phyloP scores from a whole-genome alignment of 2,797 vertebrate genomes.

The Cryptoprocta ferox region DNA sequence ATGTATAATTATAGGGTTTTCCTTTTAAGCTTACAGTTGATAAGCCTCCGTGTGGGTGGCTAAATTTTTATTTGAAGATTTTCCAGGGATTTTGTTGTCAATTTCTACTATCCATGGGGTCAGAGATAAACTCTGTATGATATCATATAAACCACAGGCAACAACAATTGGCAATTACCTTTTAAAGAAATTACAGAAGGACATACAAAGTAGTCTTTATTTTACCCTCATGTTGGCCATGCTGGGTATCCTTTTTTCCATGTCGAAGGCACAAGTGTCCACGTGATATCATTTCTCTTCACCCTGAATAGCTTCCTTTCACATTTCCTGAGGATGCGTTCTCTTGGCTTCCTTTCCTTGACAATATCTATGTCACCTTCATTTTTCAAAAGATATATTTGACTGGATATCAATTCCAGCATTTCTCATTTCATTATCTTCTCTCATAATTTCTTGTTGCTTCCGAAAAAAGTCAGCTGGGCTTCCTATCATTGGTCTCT shows the following conservation, averaged over 20 bases:
- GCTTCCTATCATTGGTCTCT: background rate
- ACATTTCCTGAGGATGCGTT: background rate
- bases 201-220: background rate
- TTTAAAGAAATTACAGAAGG: slow-evolving; percentile 5
- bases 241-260: background rate
- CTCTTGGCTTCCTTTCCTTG: background rate
- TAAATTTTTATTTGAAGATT: slow-evolving; percentile 42
- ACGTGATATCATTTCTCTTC: background rate
- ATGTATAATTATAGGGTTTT: background rate
- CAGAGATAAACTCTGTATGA: background rate
- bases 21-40: background rate
- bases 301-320: background rate
- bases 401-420: background rate
- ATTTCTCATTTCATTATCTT: background rate
- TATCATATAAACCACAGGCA: background rate
- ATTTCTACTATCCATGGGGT: background rate
- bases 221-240: background rate
- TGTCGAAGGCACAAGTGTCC: background rate
- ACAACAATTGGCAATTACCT: background rate
- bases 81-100: background rate
- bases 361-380: background rate
- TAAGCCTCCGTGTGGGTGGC: background rate
- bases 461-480: background rate
- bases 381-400: background rate
- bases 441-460: background rate